These are phyloP conservation scores for Boloria selene DNA, from an alignment of 2,888 invertebrate species.

Conservation along the genomic window DNA sequence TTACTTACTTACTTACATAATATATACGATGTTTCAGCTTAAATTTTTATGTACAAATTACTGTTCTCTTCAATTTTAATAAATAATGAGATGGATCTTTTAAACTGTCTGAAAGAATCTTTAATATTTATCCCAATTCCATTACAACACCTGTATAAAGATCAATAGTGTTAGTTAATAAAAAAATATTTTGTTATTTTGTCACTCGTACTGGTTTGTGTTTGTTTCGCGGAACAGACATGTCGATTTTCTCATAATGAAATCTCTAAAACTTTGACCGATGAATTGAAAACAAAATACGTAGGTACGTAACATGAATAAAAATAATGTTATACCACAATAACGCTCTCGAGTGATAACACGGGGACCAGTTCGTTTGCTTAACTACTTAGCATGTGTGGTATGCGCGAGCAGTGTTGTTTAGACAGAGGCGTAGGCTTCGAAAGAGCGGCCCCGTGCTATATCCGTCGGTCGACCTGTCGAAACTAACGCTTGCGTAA, in stretches of 20 bases:
- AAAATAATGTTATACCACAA: constrained; percentile 35
- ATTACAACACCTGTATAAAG: too few relatives aligned
- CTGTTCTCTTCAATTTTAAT: too few relatives aligned
- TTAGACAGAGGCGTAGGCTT: constrained; percentile 70
- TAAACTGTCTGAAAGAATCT: too few relatives aligned
- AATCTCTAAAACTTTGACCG: not conserved
- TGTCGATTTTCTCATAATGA: not conserved
- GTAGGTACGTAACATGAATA: constrained; percentile 34
- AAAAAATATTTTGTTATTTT: not conserved
- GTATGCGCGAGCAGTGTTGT: constrained; percentile 60
- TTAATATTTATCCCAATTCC: too few relatives aligned
- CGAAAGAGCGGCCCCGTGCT: constrained; percentile 77
- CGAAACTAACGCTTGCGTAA: constrained; percentile 74
- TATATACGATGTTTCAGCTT: too few relatives aligned
- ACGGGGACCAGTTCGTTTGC: constrained; percentile 56
- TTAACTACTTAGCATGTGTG: constrained; percentile 65
- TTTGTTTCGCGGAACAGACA: not conserved
- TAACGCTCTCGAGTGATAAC: constrained; percentile 57
- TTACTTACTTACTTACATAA: too few relatives aligned
- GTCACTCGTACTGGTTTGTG: too few relatives aligned
- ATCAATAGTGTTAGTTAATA: not conserved
- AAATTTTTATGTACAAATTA: not conserved
- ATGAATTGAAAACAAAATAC: constrained; percentile 17
- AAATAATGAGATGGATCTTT: too few relatives aligned
- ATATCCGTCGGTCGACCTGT: constrained; percentile 69